Evolutionary conservation across 2,888 invertebrate species (phyloP).

Genomic region (Vesta saturnalis): DNA sequence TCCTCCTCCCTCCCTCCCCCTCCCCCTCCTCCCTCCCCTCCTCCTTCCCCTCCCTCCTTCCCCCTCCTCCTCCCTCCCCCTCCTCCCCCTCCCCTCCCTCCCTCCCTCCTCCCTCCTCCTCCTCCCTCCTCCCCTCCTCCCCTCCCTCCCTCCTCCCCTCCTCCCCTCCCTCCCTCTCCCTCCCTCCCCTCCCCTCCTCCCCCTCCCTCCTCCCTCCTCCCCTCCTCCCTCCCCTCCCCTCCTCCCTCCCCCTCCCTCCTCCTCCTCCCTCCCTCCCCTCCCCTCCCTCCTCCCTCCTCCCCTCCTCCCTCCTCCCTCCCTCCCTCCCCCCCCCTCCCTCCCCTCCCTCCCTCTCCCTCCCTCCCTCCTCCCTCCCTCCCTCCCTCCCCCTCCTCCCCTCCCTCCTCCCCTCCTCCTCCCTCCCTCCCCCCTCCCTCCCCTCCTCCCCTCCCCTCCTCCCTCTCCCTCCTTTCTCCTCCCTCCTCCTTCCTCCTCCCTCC

Average conservation of each 20-base stretch:
- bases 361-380: background rate
- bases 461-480: background rate
- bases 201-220: background rate
- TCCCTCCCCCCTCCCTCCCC: background rate
- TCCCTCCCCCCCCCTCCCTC: background rate
- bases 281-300: background rate
- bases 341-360: background rate
- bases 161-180: background rate
- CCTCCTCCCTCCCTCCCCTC: background rate
- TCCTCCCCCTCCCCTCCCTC: background rate
- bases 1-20: background rate
- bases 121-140: background rate
- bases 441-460: background rate
- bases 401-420: background rate
- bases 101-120: background rate
- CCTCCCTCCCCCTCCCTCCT: background rate
- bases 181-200: background rate
- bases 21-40: background rate
- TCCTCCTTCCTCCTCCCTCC: background rate
- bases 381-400: background rate
- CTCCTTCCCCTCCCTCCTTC: background rate
- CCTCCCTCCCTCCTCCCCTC: background rate
- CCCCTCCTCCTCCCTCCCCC: background rate
- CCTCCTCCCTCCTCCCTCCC: background rate
- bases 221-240: background rate